phyloP scores from a whole-genome alignment of 2,113 vertebrate species.

The Thunnus thynnus region DNA sequence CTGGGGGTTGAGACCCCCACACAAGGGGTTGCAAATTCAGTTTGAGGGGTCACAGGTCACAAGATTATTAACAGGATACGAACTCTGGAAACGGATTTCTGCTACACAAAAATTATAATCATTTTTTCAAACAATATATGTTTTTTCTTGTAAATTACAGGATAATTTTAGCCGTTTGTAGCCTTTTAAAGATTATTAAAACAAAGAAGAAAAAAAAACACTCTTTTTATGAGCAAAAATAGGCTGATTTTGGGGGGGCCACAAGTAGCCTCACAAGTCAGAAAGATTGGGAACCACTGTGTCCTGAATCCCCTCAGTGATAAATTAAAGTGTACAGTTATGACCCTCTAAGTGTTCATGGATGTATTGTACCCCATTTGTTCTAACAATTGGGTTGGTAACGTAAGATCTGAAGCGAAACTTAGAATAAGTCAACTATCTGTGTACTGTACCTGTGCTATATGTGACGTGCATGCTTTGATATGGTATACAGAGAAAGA shows the following conservation, averaged over 20 bases:
- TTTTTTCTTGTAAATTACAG: no score
- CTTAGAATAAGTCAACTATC: constrained; percentile 32
- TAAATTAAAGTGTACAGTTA: constrained; percentile 33
- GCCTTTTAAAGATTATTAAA: no score
- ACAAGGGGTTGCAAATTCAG: no score
- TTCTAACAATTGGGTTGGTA: constrained; percentile 6
- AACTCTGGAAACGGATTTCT: not conserved
- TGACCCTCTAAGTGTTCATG: constrained; percentile 21
- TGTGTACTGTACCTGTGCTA: constrained; percentile 48
- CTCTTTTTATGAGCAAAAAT: no score
- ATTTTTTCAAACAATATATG: not conserved
- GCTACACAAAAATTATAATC: not conserved
- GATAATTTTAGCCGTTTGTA: no score
- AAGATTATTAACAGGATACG: not conserved
- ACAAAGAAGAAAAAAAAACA: no score
- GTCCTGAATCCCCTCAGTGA: constrained; percentile 3
- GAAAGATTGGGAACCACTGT: not conserved
- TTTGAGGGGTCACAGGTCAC: no score
- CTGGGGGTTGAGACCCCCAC: not conserved
- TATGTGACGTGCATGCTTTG: constrained; percentile 41
- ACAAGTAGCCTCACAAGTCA: no score
- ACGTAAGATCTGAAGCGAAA: constrained; percentile 1
- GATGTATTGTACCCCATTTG: constrained; percentile 14
- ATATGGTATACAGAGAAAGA: constrained; percentile 11
- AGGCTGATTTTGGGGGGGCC: no score